Evolutionary conservation across 2,113 vertebrate species (phyloP), one percentile per base, ranked within the genome.

Genomic region (Ctenomys sociabilis): DNA sequence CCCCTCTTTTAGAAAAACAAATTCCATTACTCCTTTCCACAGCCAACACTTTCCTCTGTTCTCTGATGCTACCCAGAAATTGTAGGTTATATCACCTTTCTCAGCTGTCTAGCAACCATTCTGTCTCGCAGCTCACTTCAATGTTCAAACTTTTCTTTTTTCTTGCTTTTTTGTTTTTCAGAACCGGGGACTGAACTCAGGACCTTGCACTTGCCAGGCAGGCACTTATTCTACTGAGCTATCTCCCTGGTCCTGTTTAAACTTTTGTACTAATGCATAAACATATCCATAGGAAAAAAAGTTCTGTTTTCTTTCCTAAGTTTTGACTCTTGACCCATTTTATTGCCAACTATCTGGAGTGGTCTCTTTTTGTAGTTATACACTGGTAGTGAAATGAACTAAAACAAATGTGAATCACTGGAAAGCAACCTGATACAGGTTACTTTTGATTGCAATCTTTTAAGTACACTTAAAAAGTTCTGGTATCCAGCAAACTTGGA

Each of bases 381-480:
- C 30, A 49, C 14, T 45, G 43, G 11, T 11, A 84, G 59, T 54
- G 1, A 10, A 7, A 24, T 96, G n/a, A 91, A 40, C 68, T 40
- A 52, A 70, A 70, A 87, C 86, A 88, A 91, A 66, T 45, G 64
- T 26, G 54, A 85, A 72, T 59, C 19, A 40, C 6, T 37, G 49
- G 66, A 88, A 95, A 63, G 32, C 32, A 97, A 84, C n/a, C 57
- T 66, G 24, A 85, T 40, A 75, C n/a, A 59, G n/a, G 63, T 88
- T 82, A 66, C n/a, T 94, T 83, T 89, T 82, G 70, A 92, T 88
- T 80, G 81, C 28, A 94, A 78, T 30, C 88, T 89, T 95, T 83
- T 68, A 94, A 92, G 66, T 86, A 85, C 17, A 19, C 52, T 88
- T 92, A 95, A 73, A 73, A 59, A 72, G 28, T 95, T 85, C 40